Base-by-base conservation (phyloP, 2,888 invertebrate species). In the Sisyra nigra region DNA sequence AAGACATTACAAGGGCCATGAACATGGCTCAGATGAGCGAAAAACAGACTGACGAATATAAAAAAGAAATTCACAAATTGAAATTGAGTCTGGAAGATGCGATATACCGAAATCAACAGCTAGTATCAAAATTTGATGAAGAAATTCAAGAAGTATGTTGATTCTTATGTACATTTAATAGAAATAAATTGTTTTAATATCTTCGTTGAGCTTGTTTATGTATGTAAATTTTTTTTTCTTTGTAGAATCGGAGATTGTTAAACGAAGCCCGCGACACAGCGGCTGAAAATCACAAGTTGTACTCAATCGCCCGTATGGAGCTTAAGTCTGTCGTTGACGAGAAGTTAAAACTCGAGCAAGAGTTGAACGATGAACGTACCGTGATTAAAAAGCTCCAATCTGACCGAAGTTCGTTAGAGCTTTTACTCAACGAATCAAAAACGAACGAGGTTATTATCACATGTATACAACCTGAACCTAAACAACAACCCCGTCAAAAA, bases 1-100 rank as follows among this genome's bases (percentile, higher is more conserved):
- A 70, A 5, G 86, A 87, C 62, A 61, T 82, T 2, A 72, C 80
- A 24, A 80, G 80, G 62, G 75, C 81, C 0, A 58, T 82, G 35
- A 76, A 76, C 51, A 56, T 83, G 32, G 80, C 76, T 1, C 74
- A 76, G 29, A 73, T 71, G 48, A 76, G 74, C 53, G 76, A 80
- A 56, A 74, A 76, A 17, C 80, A 78, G 57, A 68, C 69, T 46
- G 71, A 71, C 44, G 62, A 63, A 33, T 50, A 77, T 0, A 70
- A 72, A 42, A 48, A 54, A 1, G 72, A 76, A 46, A 63, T 69
- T 44, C 58, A 60, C 8, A 62, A 65, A 39, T 54, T 68, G 40
- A 66, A 71, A 38, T 65, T 59, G 13, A 66, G 66, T 46, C 54
- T 64, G 34, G 47, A 58, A 3, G 53, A 60, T 1, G 54, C 56